A percentile compares a stretch with the other conserved stretches of the same genome.
Conservation (phyloP, 2,113 vertebrate genomes). For the Melospiza melodia region DNA sequence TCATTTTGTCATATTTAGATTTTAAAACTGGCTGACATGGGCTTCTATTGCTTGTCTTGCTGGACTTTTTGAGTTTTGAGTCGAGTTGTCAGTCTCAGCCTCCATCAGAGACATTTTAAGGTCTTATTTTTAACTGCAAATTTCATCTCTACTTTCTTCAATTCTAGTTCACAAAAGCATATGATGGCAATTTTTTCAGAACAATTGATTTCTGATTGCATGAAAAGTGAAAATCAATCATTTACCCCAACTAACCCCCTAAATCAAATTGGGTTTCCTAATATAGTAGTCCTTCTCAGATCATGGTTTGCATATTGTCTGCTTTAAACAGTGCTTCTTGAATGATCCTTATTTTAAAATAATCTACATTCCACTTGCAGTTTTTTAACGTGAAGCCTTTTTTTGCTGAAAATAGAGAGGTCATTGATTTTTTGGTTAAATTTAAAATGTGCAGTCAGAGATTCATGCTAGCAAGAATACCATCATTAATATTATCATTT, state of each 20-base stretch:
- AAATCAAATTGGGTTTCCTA: background rate
- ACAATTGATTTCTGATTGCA: slow-evolving; percentile 21
- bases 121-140: background rate
- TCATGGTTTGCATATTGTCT: background rate
- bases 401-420: background rate
- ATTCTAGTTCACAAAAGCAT: background rate
- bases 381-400: background rate
- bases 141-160: background rate
- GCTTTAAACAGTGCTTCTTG: background rate
- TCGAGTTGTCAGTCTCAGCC: background rate
- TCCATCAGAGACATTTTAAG: background rate
- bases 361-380: background rate
- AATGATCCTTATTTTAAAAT: background rate
- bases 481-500: background rate
- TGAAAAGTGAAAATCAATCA: background rate
- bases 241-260: slow-evolving; percentile 7
- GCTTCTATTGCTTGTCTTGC: background rate
- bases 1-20: background rate
- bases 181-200: slow-evolving; percentile 2
- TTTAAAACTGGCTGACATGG: background rate
- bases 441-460: background rate
- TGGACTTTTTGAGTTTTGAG: background rate
- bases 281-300: background rate
- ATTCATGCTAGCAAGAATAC: background rate
- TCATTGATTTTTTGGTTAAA: background rate